Base-by-base conservation (phyloP, 2,888 invertebrate genomes). In the Peribatodes rhomboidaria region DNA sequence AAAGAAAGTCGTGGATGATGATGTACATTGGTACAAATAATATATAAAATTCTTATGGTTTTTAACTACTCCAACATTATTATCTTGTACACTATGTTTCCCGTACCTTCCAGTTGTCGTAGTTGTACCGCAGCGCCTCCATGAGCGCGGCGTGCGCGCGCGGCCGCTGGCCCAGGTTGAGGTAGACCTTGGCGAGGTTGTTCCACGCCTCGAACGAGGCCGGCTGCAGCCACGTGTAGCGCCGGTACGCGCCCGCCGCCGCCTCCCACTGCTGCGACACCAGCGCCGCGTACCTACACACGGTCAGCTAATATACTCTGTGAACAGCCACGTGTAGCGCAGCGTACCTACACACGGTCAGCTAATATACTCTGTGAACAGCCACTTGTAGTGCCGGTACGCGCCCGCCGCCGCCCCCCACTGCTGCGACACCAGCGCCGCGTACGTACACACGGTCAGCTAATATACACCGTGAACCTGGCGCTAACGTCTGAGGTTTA, bases 161-260 rank as follows among this genome's bases (percentile, higher is more conserved):
- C 63, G 94, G 93, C 89, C 98, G 98, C 81, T 99, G 97, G 0
- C 97, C 97, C 58, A 97, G 93, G 79, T 97, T 96, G 9, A 98
- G 96, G 76, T 99, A 98, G 2, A 98, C 98, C 81, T 99, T 98
- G 13, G 98, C 98, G 64, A 99, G 92, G 87, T 99, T 99, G 88
- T 98, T 99, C 99, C 99, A 99, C 0, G 98, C 98, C 89, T 99
- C 99, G 85, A 98, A 99, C 59, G 97, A 97, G 88, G 96, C 92
- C 0, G 96, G 96, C 76, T 99, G 98, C n/a, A 99, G 91, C 72
- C 95, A 95, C 14, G 98, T 97, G 83, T 98, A 98, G 54, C 96
- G 95, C 49, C 97, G 94, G 85, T 99, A 99, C 0, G 98, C 97
- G 31, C 94, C 95, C 0, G 97, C 98, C 0, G 98, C 97, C 11